Evolutionary conservation across 2,797 vertebrate genomes (phyloP), one percentile per base, ranked within the genome.

Genomic region (Microctenopoma lineatum): DNA sequence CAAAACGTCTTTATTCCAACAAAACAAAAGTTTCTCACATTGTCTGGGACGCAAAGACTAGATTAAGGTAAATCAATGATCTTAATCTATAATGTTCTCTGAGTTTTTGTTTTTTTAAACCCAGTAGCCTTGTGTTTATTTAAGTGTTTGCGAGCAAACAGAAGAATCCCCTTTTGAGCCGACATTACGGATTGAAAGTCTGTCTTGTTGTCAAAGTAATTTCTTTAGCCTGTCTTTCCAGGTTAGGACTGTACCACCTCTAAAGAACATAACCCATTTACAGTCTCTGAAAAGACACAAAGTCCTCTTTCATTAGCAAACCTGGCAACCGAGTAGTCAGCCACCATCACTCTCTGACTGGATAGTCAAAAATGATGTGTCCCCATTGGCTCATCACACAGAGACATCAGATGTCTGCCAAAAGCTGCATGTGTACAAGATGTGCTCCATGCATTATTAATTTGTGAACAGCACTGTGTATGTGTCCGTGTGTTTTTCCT

Each of bases 391-490:
- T 82, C 80, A 70, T 87, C 82, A 70, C 73, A 75, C 75, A 82
- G 55, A 82, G 56, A 79, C 80, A 83, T 87, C 79, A 79, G 79
- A 80, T 70, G 81, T 81, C 86, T 79, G 87, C 90, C 83, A 87
- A 89, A 88, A 77, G 75, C 85, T 83, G 84, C 76, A 68, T 77
- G 77, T 83, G 84, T 75, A 84, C 89, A 85, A 75, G 80, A 85
- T 77, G 77, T 83, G 80, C 77, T 45, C 79, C 25, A 78, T 92
- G 83, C 73, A 90, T 89, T 87, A 89, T 89, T 89, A 75, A 87
- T 86, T 44, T 42, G 52, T 60, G 59, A 80, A 60, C 55, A 68
- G 59, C 46, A 59, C 42, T n/a, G 18, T 69, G 62, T 60, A 5
- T 46, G 46, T 66, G 73, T 59, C 10, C 21, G 60, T 44, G n/a